Base-by-base conservation (phyloP, 1,140 invertebrate species). In the Sycobia sp. region DNA sequence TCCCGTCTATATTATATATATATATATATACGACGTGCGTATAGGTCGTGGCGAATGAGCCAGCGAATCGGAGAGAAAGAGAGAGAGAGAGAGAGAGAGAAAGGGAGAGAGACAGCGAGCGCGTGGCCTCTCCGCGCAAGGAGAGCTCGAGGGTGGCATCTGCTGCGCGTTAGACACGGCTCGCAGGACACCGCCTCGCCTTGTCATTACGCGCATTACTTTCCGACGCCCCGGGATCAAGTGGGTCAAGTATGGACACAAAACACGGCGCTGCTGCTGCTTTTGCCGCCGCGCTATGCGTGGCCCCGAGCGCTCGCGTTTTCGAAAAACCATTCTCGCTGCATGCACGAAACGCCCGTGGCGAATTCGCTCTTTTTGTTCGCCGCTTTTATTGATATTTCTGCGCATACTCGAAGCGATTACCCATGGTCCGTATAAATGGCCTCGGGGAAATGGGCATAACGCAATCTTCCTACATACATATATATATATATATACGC, bases 151-250 rank as follows among this genome's bases (percentile, higher is more conserved):
- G 76, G 76, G 74, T 76, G 76, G 80, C 80, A 82, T 82, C 80
- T 82, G 80, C 78, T 81, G 63, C 74, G 67, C 69, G 76, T 81
- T 81, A 82, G 80, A 79, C 71, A 82, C 80, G 80, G 80, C 70
- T 81, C 80, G 76, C 55, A 38, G 54, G 62, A 63, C 62, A 63
- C 62, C 27, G 51, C 16, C 23, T 49, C 44, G 61, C 61, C 54
- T 57, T 73, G 69, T 69, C 66, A 65, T 68, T 67, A 67, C 53
- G 43, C 43, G 44, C 32, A 29, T 74, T 72, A 71, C 67, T 25
- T 70, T 69, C 59, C 59, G 46, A 29, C 39, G 36, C 36, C 18
- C 22, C 10, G 18, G 68, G 71, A 73, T 78, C 76, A 78, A 78
- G 74, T 78, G 76, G 75, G 74, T 76, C 74, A 77, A 77, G 72